Base-by-base conservation (phyloP, 2,888 invertebrate genomes). In the Nomada hirtipes region DNA sequence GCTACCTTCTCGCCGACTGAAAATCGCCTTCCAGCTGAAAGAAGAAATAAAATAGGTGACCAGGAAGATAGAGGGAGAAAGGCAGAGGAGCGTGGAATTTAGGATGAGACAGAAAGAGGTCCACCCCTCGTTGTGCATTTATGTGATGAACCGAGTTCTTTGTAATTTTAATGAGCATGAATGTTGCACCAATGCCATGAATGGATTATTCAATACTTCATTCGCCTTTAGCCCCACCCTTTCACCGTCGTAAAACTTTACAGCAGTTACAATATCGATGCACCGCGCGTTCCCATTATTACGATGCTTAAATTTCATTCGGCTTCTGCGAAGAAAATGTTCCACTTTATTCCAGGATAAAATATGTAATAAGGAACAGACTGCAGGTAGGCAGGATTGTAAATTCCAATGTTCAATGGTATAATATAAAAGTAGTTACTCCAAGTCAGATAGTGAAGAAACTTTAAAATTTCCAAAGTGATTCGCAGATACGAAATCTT, bases 1-100 rank as follows among this genome's bases (percentile, higher is more conserved):
- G 52, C 50, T 61, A 36, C 36, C 61, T 76, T 74, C 73, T 75
- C 68, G 76, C 83, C 77, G 75, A 85, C 81, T 77, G 81, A 82
- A 81, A 85, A 83, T 79, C 76, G 75, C 29, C 44, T 76, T 69
- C 52, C 59, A 59, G 75, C 53, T 65, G 50, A 26, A 55, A 42
- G 52, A 47, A 44, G n/a, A 20, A 65, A 20, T 29, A 53, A 53
- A 67, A 67, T 47, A 59, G 26, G n/a, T 15, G n/a, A 59, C 59
- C 59, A 76, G 29, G 15, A 23, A 53, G 42, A 57, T 20, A 36
- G 29, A 64, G 53, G 20, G 23, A 15, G 55, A n/a, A 55, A 26
- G n/a, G 11, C 3, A 52, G 52, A 18, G 52, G 29, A 29, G 36
- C 60, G 60, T 60, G 60, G 60, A 60, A 60, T 60, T 23, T 50